phyloP scores from a whole-genome alignment of 2,113 vertebrate species.

The Raja brachyura region DNA sequence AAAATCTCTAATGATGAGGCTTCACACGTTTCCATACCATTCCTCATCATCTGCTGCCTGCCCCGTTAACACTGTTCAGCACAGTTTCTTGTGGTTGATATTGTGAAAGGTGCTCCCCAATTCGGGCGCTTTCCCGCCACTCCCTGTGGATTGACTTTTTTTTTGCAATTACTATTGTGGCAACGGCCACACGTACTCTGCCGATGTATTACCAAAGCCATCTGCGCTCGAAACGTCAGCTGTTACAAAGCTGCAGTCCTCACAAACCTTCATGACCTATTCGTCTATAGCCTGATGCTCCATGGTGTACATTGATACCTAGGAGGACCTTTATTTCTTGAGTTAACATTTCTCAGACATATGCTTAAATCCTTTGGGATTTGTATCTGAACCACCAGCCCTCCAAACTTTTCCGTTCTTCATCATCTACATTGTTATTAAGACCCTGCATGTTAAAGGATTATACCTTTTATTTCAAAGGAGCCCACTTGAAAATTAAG shows the following conservation, averaged over 20 bases:
- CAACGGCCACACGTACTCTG: too few species aligned
- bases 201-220: not conserved
- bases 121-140: too few species aligned
- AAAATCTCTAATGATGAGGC: too few species aligned
- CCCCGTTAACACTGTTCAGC: too few species aligned
- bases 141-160: too few species aligned
- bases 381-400: not conserved
- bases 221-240: not conserved
- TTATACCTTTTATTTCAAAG: slow-evolving; percentile 52
- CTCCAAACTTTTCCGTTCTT: not conserved
- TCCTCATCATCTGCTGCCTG: too few species aligned
- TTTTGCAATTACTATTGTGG: too few species aligned
- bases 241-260: not conserved
- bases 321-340: too few species aligned
- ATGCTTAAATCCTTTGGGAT: not conserved
- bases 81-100: too few species aligned
- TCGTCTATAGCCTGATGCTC: not conserved
- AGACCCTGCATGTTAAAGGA: not conserved
- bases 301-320: not conserved
- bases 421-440: too few species aligned
- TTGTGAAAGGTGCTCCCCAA: too few species aligned
- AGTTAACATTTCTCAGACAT: not conserved
- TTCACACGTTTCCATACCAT: too few species aligned
- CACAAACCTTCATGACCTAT: not conserved
- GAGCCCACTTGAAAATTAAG: slow-evolving; percentile 75